Base-by-base conservation (phyloP, 2,113 vertebrate species). In the Cyanistes caeruleus region DNA sequence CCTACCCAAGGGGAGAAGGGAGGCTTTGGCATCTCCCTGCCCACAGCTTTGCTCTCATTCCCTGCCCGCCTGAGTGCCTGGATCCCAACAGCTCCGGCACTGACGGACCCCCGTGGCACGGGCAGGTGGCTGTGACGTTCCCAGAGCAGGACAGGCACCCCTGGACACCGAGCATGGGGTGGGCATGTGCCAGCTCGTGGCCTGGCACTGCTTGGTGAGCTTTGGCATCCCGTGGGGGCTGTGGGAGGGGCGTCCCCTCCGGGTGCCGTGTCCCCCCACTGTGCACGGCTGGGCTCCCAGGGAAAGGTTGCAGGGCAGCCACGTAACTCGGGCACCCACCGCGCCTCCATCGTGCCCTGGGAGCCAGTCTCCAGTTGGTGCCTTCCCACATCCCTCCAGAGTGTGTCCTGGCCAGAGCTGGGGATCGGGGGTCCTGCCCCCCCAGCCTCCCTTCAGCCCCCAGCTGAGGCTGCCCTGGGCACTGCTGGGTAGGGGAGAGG, bases 31-130 rank as follows among this genome's bases (percentile, higher is more conserved):
- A 62, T 43, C 74, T 73, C 84, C 48, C 64, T 67, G 70, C 43
- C 73, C 4, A 7, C 74, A 82, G 87, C 81, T 94, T 96, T 58
- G 83, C 75, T 72, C 75, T 77, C 68, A 25, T 80, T 83, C 63
- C 65, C 65, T 70, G 91, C 77, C 65, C 3, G 1, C 21, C 20
- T 8, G 59, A 52, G 82, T 88, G 83, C 89, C 84, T 6, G 8
- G 67, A 73, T 81, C 30, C 56, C 2, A 1, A 33, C 51, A 63
- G 87, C 84, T 91, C 93, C 24, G 0, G 9, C 22, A 9, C 51
- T 49, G 35, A 74, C 23, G 5, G 5, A 65, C 28, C 13, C 25
- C 1, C 11, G 79, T 5, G 1, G 39, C 62, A 7, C 28, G 62
- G 80, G 80, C 89, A 11, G 25, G 87, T n/a, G 79, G 41, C 70